Evolutionary conservation across 2,888 invertebrate genomes (phyloP).

Genomic region (Tenthredo scrophulariae): DNA sequence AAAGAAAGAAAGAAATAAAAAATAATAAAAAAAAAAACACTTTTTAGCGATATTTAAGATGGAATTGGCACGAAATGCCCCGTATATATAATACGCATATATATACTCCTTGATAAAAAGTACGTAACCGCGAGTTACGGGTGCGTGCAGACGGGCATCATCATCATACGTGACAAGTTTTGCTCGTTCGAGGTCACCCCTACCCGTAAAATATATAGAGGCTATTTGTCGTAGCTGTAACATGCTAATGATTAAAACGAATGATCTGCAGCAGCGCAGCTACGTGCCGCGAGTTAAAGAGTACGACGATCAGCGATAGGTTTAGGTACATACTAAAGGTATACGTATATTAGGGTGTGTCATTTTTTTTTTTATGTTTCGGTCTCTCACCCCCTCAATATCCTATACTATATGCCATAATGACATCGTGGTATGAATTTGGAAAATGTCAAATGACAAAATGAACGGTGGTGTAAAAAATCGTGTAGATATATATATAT

Average conservation of each 20-base stretch:
- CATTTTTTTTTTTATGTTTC: too few relatives aligned
- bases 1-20: neutral
- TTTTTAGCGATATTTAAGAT: too few relatives aligned
- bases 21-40: too few relatives aligned
- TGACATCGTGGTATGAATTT: too few relatives aligned
- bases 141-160: neutral
- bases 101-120: neutral
- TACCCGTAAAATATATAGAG: neutral
- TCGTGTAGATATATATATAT: too few relatives aligned
- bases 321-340: neutral
- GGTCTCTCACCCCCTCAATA: too few relatives aligned
- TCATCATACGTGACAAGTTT: conserved; percentile 4
- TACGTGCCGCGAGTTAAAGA: neutral
- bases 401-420: too few relatives aligned
- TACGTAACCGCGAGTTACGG: neutral
- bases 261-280: conserved; percentile 16
- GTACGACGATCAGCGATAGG: neutral
- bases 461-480: too few relatives aligned
- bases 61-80: neutral
- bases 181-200: conserved; percentile 22
- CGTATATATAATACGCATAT: neutral
- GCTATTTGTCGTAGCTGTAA: conserved; percentile 13
- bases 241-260: conserved; percentile 22
- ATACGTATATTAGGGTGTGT: too few relatives aligned
- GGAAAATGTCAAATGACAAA: too few relatives aligned